Conservation (phyloP, 92 coral and sea anemone genomes). For the Blastomussa wellsi region DNA sequence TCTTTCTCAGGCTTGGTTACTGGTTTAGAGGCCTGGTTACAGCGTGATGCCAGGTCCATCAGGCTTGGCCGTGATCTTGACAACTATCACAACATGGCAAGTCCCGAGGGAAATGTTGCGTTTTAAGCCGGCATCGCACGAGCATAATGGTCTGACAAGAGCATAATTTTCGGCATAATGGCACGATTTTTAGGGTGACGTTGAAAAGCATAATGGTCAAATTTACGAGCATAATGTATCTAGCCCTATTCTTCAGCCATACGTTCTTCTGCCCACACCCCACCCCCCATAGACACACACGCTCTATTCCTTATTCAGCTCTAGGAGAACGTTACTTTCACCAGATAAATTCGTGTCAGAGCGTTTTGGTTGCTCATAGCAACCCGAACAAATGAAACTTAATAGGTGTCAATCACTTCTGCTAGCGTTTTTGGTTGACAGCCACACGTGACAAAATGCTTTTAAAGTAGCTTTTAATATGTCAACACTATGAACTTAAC, state of each 20-base stretch:
- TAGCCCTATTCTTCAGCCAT: background rate
- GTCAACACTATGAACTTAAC: background rate
- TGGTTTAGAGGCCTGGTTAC: no score
- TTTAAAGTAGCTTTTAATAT: background rate
- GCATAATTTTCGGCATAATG: no score
- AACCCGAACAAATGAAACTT: background rate
- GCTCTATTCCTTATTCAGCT: background rate
- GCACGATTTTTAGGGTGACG: no score
- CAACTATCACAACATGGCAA: no score
- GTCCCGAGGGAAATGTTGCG: no score
- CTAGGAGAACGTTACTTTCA: background rate
- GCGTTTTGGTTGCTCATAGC: background rate
- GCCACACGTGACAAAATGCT: background rate
- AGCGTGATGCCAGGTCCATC: no score
- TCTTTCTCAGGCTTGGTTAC: no score
- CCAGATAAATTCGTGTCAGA: background rate
- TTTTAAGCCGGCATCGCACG: no score
- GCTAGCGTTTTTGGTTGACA: background rate
- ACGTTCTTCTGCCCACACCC: background rate
- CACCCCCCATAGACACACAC: background rate
- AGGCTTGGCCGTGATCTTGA: no score
- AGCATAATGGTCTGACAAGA: no score
- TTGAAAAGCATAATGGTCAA: no score
- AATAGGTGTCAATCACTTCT: background rate
- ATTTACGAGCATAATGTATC: no score